These are phyloP conservation scores for Paralvinella palmiformis DNA, from an alignment of 1,140 invertebrate genomes.

Conservation along the genomic window DNA sequence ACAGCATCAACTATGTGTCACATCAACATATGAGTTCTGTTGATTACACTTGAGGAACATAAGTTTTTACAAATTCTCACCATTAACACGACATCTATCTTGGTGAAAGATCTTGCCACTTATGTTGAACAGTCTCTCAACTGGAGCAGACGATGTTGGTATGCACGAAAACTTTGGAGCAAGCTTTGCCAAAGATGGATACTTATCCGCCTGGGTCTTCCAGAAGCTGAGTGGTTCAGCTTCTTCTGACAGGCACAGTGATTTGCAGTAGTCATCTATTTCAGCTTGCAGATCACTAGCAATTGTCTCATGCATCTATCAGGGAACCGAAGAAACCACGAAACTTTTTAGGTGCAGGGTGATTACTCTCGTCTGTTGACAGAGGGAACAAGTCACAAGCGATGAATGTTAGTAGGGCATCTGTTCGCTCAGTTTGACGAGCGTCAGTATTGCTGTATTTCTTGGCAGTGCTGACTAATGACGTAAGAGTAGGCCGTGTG, in stretches of 20 bases:
- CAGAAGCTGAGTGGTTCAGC: background rate
- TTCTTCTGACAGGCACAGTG: background rate
- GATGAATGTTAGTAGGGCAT: too few species aligned
- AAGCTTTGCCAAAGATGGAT: background rate
- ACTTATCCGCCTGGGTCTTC: background rate
- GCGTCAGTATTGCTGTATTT: too few species aligned
- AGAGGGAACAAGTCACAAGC: too few species aligned
- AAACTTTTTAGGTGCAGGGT: background rate
- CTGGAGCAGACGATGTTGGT: background rate
- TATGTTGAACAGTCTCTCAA: background rate
- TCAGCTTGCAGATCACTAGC: background rate
- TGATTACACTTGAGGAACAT: background rate
- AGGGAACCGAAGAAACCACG: background rate
- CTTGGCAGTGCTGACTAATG: too few species aligned
- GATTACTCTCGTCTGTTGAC: background rate
- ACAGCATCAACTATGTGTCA: too few species aligned
- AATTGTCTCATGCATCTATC: background rate
- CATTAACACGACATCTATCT: conserved; percentile 8
- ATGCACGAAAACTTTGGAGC: background rate
- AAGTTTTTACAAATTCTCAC: background rate
- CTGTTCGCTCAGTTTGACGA: too few species aligned
- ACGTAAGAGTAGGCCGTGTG: too few species aligned
- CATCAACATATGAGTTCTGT: too few species aligned
- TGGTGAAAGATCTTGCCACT: background rate
- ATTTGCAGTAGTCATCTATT: background rate